Conservation (phyloP, 2,113 vertebrate species). For the Indicator maculatus region DNA sequence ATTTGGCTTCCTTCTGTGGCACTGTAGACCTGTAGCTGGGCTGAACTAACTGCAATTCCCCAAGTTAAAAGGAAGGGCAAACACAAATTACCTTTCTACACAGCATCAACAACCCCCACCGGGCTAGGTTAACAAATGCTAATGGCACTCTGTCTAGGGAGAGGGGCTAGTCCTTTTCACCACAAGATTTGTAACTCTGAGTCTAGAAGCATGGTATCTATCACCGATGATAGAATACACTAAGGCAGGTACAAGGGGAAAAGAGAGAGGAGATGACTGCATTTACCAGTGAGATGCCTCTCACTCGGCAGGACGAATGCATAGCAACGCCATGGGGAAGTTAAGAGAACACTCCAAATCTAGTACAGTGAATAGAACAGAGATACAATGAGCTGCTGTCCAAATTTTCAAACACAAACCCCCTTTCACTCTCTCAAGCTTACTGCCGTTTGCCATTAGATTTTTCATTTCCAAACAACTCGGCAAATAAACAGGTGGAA, state of each 20-base stretch:
- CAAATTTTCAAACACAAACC: slow-evolving; percentile 43
- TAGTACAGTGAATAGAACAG: background rate
- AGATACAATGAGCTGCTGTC: slow-evolving; percentile 23
- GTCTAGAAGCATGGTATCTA: background rate
- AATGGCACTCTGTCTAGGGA: background rate
- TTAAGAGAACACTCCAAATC: slow-evolving; percentile 7
- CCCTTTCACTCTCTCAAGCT: background rate
- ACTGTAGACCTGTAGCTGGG: background rate
- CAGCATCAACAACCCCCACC: slow-evolving; percentile 31
- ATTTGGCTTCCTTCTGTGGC: background rate
- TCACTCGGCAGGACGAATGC: background rate
- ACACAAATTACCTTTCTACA: slow-evolving; percentile 44
- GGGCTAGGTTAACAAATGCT: slow-evolving; percentile 68
- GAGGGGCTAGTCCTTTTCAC: background rate
- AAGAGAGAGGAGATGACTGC: background rate
- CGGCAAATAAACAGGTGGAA: slow-evolving; percentile 72
- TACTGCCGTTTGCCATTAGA: slow-evolving; percentile 56
- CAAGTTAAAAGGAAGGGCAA: slow-evolving; percentile 31
- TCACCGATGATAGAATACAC: background rate
- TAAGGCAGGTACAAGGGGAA: background rate
- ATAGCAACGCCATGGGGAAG: background rate
- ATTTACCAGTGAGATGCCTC: background rate
- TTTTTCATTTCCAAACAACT: slow-evolving; percentile 66
- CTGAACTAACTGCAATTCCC: background rate
- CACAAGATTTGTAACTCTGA: background rate